phyloP scores from a whole-genome alignment of 1,140 invertebrate genomes.

The Meloidogyne exigua region DNA sequence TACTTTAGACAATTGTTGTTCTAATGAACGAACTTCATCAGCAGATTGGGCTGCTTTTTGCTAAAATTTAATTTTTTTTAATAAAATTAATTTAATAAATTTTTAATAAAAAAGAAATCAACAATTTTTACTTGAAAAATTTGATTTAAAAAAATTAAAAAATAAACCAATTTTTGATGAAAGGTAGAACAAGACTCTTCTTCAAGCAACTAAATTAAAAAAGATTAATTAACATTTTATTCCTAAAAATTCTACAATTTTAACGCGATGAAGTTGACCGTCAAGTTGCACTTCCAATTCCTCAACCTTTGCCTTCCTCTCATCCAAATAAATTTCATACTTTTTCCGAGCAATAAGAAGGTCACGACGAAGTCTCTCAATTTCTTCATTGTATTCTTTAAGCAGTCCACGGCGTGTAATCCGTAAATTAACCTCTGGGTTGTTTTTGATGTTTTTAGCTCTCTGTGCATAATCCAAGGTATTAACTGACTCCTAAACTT shows the following conservation, averaged over 20 bases:
- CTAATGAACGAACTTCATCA: constrained; percentile 30
- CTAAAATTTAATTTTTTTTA: constrained; percentile 35
- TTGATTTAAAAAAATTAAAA: not conserved
- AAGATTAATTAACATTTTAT: constrained; percentile 3
- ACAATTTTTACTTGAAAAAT: not conserved
- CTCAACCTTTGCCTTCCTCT: constrained; percentile 41
- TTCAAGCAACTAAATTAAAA: constrained; percentile 33
- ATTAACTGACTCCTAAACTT: constrained; percentile 79
- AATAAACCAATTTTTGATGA: not conserved
- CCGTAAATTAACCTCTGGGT: constrained; percentile 89
- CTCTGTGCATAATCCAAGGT: constrained; percentile 92
- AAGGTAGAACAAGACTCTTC: constrained; percentile 35
- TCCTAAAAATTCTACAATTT: constrained; percentile 29
- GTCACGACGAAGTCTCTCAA: constrained; percentile 80
- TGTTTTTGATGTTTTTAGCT: constrained; percentile 91
- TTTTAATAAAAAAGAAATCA: not conserved
- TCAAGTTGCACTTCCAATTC: constrained; percentile 48
- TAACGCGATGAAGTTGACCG: constrained; percentile 33
- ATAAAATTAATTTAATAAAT: constrained; percentile 27
- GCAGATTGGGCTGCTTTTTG: constrained; percentile 29
- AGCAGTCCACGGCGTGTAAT: constrained; percentile 81
- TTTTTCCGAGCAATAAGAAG: constrained; percentile 75
- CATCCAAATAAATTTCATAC: constrained; percentile 79
- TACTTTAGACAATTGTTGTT: constrained; percentile 40
- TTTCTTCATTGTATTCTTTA: constrained; percentile 82